Conservation (phyloP, 1,140 invertebrate genomes). For the Cherax quadricarinatus region DNA sequence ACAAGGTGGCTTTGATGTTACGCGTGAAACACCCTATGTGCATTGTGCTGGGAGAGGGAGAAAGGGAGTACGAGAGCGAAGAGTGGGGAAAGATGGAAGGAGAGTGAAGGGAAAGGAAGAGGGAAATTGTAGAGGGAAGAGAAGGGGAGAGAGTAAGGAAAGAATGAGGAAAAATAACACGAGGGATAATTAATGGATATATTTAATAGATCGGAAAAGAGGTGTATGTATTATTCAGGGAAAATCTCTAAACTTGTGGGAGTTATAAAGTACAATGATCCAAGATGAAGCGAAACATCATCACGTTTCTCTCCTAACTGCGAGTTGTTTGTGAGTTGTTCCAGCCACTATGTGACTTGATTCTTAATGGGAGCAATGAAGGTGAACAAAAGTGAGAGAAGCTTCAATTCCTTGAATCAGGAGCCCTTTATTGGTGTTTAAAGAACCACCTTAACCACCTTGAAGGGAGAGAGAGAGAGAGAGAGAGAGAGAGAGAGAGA, state of each 20-base stretch:
- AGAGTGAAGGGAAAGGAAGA: neutral
- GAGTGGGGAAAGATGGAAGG: neutral
- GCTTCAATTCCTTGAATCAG: no score
- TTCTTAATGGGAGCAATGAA: no score
- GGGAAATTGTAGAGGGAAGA: neutral
- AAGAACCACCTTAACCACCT: no score
- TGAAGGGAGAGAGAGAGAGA: no score
- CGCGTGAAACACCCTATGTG: neutral
- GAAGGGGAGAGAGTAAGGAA: neutral
- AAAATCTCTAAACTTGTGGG: neutral
- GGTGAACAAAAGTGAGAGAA: no score
- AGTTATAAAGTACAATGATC: no score
- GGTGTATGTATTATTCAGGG: neutral
- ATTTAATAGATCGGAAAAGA: neutral
- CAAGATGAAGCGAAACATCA: no score
- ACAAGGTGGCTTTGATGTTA: neutral
- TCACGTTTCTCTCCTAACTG: no score
- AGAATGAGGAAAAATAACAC: neutral
- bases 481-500: no score
- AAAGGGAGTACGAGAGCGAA: neutral
- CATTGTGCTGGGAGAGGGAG: neutral
- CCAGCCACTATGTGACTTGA: no score
- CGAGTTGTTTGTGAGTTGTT: no score
- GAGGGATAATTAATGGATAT: neutral
- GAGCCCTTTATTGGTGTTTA: no score